Base-by-base conservation (phyloP, 2,888 invertebrate genomes). In the Rhimphoctona megacephalus region DNA sequence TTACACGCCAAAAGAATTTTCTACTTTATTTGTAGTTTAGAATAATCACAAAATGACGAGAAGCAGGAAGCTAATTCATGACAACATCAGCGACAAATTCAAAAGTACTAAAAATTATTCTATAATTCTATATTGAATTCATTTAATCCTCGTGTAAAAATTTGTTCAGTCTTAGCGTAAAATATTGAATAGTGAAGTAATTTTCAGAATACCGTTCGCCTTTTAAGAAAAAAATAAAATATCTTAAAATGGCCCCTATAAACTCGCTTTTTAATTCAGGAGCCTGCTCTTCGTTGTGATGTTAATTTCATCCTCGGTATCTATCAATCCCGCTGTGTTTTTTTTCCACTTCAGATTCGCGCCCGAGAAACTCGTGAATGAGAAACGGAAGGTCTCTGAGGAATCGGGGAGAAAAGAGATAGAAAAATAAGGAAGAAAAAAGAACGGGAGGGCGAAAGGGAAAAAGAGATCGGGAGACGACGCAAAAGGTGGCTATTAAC, bases 401-500 rank as follows among this genome's bases (percentile, higher is more conserved):
- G 72, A 72, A 69, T n/a, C 30, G 46, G 39, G 19, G 46, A 67
- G 39, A 54, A 36, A 52, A 39, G 67, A 78, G 52, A n/a, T 36
- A 25, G 49, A 46, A 25, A 72, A n/a, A 46, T 70, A 43, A 33
- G 17, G 73, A 36, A 49, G 46, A 54, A 67, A 36, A 39, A 39
- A 69, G 43, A 36, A 49, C 14, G 43, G 43, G 66, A 46, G 25
- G n/a, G 81, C 49, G 74, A 74, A 33, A 66, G 73, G 78, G 19
- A 54, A 80, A 77, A 80, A 73, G 85, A 77, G 70, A 80, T 83
- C 80, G 87, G 64, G 83, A 64, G 67, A 81, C 77, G 74, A 66
- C 52, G 82, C 66, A 78, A 85, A 87, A 87, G 87, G 87, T 88
- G 81, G 87, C 89, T 87, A 89, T 89, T 89, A 89, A 89, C 89